Base-by-base conservation (phyloP, 1,140 invertebrate genomes). In the Drosophila orena region DNA sequence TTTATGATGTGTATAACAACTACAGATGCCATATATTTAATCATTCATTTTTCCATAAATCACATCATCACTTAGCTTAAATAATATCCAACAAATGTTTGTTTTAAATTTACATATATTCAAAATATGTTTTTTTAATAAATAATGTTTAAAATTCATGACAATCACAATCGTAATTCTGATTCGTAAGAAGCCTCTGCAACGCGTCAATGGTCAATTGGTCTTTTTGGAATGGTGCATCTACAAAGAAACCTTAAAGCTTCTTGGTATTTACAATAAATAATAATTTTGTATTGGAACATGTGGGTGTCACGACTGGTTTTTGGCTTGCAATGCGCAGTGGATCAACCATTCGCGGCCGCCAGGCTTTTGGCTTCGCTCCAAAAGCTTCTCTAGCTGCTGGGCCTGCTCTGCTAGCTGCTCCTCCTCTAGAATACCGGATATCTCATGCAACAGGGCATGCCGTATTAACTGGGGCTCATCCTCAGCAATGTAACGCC, bases 401-500 rank as follows among this genome's bases (percentile, higher is more conserved):
- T 59, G 15, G 0, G 52, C 77, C 42, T 52, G n/a, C 15, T 59
- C 71, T 10, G 50, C 11, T 7, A 46, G 17, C 30, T 61, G n/a
- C 3, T 44, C 65, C 6, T 60, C 58, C 2, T 20, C n/a, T 14
- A 91, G 35, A 20, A 86, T 70, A 7, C 49, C 52, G 0, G 17
- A 6, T 0, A 91, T 85, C 66, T 91, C 72, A 0, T 55, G 15
- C 6, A 52, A 56, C n/a, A 91, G 35, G 0, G 77, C 85, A 2
- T 65, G 58, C 14, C 76, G 62, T 27, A 91, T 53, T 8, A 88
- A 37, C 86, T 42, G 65, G 72, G 91, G 76, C 88, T 94, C 37
- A 96, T 94, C 75, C 93, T 94, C 56, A 86, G 91, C 54, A 30
- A 91, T 88, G n/a, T 50, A 46, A 0, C 47, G 52, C 27, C 64